Evolutionary conservation across 2,113 vertebrate species (phyloP).

Genomic region (Ahaetulla prasina): DNA sequence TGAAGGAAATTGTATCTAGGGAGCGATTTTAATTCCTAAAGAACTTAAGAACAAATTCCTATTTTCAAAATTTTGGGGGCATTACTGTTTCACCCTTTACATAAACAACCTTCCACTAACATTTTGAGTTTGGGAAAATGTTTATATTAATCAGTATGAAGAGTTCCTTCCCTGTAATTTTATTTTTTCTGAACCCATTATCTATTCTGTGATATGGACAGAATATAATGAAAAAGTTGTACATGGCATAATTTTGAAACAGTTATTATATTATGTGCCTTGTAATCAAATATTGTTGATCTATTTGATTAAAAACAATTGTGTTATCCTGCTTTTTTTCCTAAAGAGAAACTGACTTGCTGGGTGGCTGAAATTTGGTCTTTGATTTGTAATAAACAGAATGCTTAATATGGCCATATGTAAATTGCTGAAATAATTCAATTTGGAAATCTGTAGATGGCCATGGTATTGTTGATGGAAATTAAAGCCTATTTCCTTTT

Average conservation of each 20-base stretch:
- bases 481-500: conserved; percentile 37
- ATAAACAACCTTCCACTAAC: not conserved
- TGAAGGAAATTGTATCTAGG: not conserved
- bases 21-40: not conserved
- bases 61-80: not conserved
- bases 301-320: not conserved
- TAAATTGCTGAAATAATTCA: conserved; percentile 39
- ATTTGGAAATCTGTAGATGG: conserved; percentile 57
- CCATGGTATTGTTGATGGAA: conserved; percentile 36
- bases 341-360: not conserved
- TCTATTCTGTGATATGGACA: not conserved
- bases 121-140: not conserved
- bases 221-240: not conserved
- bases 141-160: not conserved
- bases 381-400: not conserved
- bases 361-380: not conserved
- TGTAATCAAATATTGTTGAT: not conserved
- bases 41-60: not conserved
- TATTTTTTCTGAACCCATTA: not conserved
- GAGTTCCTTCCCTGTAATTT: not conserved
- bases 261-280: not conserved
- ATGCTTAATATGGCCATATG: conserved; percentile 5
- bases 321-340: not conserved
- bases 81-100: not conserved
- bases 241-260: not conserved